These are phyloP conservation scores for Plebejus melissa DNA, from an alignment of 2,888 invertebrate genomes.

Conservation along the genomic window DNA sequence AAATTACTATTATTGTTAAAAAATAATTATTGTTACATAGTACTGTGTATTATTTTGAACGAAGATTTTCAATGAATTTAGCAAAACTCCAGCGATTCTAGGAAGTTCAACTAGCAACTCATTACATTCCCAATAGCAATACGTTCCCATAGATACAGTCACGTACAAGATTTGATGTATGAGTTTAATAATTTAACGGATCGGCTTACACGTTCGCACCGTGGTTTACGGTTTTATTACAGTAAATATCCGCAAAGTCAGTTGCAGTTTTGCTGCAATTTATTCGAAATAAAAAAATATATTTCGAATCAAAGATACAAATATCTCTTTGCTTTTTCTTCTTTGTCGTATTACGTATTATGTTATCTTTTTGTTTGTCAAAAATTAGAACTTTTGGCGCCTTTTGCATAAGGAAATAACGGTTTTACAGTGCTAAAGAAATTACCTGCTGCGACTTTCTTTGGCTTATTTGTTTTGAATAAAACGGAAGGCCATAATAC, in stretches of 20 bases:
- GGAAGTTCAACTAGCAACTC: not conserved
- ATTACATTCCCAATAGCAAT: not conserved
- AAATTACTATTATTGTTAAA: no score
- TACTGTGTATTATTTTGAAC: not conserved
- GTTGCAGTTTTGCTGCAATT: not conserved
- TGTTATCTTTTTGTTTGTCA: not conserved
- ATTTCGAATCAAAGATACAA: not conserved
- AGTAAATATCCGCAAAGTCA: conserved; percentile 3
- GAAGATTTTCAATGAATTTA: not conserved
- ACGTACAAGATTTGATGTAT: conserved; percentile 36
- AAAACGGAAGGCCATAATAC: not conserved
- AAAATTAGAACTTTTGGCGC: not conserved
- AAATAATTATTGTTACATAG: no score
- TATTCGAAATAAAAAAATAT: not conserved
- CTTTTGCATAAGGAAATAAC: conserved; percentile 14
- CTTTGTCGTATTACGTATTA: not conserved
- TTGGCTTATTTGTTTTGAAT: not conserved
- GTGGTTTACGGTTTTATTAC: conserved; percentile 10
- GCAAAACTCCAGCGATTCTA: not conserved
- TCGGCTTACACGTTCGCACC: conserved; percentile 14
- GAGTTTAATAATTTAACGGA: conserved; percentile 23
- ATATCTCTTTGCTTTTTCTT: not conserved
- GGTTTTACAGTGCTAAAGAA: conserved; percentile 2
- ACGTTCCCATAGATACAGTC: conserved; percentile 33
- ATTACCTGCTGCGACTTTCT: conserved; percentile 6